Base-by-base conservation (phyloP, 1,140 invertebrate genomes). In the Ctenoplectra terminalis region DNA sequence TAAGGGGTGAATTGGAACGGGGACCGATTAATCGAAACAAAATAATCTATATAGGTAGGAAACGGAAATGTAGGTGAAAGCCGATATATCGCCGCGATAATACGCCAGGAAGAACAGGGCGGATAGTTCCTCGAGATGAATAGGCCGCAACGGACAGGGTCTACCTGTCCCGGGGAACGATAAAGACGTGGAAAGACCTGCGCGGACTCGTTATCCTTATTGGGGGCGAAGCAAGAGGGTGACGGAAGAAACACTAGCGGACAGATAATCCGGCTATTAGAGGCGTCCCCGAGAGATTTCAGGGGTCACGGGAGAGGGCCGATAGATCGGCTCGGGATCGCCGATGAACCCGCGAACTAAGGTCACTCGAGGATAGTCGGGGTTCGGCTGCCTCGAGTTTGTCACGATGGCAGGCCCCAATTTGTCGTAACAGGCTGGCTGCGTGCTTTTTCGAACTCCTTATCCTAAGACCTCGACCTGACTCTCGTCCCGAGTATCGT, bases 231-330 rank as follows among this genome's bases (percentile, higher is more conserved):
- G 70, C 79, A 11, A 46, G 60, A 85, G 77, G 67, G 83, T 76
- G 73, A 82, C 71, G 77, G 84, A 90, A 87, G 87, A 91, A 89
- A 90, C 88, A 90, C 82, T 89, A 81, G 84, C 89, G 89, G 87
- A 89, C 82, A 91, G 92, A 93, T 94, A 94, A 94, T 93, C 92
- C 89, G 88, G 91, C 93, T 93, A 93, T 93, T 93, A 93, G 93
- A 92, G 91, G 90, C 91, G 92, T 92, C 90, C 92, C 92, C 90
- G 79, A 82, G 92, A 91, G 92, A 92, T 88, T 88, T 81, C 75
- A 67, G 61, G 86, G 87, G 87, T 88, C 84, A 84, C n/a, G n/a
- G 60, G 72, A 75, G 37, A 86, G 83, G 84, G 82, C 88, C 90
- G 91, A 93, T 93, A 90, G 90, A 93, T 91, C 89, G 91, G 88